A percentile compares a stretch with the other conserved stretches of the same genome.
These are phyloP conservation scores for Ostrea denselamellosa DNA, from an alignment of 1,140 invertebrate genomes.

Conservation along the genomic window DNA sequence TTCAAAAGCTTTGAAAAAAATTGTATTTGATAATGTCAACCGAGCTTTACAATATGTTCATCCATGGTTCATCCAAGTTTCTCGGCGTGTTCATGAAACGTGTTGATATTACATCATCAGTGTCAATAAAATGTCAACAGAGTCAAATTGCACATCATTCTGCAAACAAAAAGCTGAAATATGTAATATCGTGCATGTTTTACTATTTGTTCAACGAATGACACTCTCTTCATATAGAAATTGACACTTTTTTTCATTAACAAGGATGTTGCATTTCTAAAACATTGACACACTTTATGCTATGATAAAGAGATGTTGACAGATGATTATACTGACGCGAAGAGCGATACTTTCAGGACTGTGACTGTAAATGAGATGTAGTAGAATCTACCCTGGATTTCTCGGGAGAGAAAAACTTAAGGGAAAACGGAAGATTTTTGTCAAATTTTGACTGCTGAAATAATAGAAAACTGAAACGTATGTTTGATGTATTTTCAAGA, in stretches of 20 bases:
- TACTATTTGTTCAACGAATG: neutral
- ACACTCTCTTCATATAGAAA: neutral
- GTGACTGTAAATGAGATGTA: too few species aligned
- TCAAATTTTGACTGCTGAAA: too few species aligned
- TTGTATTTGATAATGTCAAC: too few species aligned
- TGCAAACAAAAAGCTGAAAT: neutral
- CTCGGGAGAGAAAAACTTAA: too few species aligned
- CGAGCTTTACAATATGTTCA: too few species aligned
- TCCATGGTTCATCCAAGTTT: neutral
- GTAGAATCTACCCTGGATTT: too few species aligned
- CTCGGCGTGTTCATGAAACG: neutral
- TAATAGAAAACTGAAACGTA: too few species aligned
- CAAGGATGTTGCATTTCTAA: neutral
- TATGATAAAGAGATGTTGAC: neutral
- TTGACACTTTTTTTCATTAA: slow-evolving; percentile 6
- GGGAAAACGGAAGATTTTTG: too few species aligned
- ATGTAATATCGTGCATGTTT: neutral
- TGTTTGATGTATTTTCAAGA: too few species aligned
- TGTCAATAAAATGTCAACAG: neutral
- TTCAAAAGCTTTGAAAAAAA: too few species aligned
- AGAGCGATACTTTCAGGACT: neutral
- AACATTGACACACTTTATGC: neutral
- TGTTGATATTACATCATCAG: slow-evolving; percentile 19
- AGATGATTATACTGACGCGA: neutral
- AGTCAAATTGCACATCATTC: slow-evolving; percentile 13